Evolutionary conservation across 2,797 vertebrate species (phyloP), one percentile per base, ranked within the genome.

Genomic region (Argyrosomus regius): DNA sequence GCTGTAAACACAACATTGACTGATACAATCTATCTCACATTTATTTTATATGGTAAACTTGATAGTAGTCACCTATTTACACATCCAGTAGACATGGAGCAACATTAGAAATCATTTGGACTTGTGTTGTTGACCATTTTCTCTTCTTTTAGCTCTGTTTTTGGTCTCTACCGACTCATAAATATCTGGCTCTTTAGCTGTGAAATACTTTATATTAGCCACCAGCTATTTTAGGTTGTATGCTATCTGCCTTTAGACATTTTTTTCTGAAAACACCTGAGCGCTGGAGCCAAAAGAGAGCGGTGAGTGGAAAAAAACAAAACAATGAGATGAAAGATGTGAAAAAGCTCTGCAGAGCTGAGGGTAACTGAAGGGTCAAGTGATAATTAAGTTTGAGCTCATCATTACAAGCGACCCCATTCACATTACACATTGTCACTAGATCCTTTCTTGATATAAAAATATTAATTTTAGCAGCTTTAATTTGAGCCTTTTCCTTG

Each of bases 341-440:
- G 12, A 45, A 45, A 45, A 14, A 45, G 43, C 43, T 18, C 6
- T 11, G 3, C 0, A 20, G 26, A 22, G 20, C 31, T 35, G 26
- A 16, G 1, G 50, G 20, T 43, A 62, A 20, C 43, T 39, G 8
- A 28, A 53, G 46, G 20, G 28, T 13, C 46, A 20, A 39, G 7
- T 57, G 57, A 77, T 62, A 57, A 62, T 28, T 57, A 60, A 43
- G 31, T 62, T 35, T 61, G 28, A 35, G 41, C 43, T 80, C 26
- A 35, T 35, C 26, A 71, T 12, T n/a, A 46, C 24, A 24, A 31
- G 20, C 5, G 24, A 14, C 31, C 10, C 18, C 20, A 39, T 39
- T 39, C 35, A 39, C 2, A 39, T 39, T 39, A 39, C 35, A 39
- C 35, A 39, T 8, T 39, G 35, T 39, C 35, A 9, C 35, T 9